Conservation (phyloP, 2,888 invertebrate genomes). For the Yponomeuta sedellus region DNA sequence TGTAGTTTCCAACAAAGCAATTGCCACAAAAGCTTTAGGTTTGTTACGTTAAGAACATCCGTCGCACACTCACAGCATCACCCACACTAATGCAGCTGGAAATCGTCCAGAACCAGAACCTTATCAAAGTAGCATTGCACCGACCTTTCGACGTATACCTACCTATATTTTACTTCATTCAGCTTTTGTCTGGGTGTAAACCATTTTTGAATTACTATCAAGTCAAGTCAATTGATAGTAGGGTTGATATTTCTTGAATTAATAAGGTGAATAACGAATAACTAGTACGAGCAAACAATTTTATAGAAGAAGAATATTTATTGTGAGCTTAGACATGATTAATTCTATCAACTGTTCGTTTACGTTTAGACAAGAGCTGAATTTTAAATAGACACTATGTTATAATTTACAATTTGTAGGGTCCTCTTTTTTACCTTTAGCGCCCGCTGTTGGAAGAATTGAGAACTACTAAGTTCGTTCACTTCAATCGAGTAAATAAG, state of each 20-base stretch:
- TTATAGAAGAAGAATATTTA: no score
- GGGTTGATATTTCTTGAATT: no score
- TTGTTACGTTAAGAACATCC: neutral
- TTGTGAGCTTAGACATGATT: no score
- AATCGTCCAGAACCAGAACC: neutral
- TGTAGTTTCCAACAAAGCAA: neutral
- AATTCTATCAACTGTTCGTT: no score
- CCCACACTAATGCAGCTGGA: neutral
- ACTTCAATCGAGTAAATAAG: neutral
- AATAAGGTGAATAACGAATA: no score
- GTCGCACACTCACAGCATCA: neutral
- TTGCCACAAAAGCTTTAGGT: conserved; percentile 12
- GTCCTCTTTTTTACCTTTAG: neutral
- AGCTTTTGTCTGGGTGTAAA: no score
- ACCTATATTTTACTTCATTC: neutral
- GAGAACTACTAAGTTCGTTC: neutral
- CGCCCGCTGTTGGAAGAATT: neutral
- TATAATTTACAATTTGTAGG: neutral
- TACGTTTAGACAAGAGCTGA: no score
- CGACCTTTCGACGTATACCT: neutral
- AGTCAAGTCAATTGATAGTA: no score
- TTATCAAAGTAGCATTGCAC: conserved; percentile 9
- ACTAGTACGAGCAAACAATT: no score
- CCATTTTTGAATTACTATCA: no score
- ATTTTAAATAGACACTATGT: neutral